Evolutionary conservation across 2,113 vertebrate species (phyloP).

Genomic region (Podocnemis expansa): DNA sequence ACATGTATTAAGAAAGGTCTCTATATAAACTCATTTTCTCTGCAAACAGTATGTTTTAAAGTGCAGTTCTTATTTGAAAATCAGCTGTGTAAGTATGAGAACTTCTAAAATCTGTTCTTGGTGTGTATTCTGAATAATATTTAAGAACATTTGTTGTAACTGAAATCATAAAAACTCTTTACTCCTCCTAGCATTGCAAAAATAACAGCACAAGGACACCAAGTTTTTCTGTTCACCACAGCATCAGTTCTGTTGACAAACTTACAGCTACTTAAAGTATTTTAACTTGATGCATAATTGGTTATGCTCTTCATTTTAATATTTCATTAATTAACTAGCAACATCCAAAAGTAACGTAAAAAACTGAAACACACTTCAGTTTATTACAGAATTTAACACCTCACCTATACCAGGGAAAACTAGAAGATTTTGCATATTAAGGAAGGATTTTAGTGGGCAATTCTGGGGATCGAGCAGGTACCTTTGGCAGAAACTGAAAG

Average conservation of each 20-base stretch:
- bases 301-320: neutral
- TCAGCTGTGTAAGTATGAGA: neutral
- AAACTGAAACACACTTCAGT: neutral
- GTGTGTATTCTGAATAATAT: neutral
- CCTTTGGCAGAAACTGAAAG: neutral
- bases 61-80: neutral
- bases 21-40: neutral
- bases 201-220: accelerated
- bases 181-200: neutral
- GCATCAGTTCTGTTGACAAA: neutral
- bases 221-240: neutral
- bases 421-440: neutral
- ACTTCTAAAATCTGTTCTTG: neutral
- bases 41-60: neutral
- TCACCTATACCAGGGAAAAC: neutral
- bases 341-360: neutral
- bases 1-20: neutral
- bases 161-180: neutral
- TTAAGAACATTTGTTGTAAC: no score
- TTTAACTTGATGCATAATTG: neutral
- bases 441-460: neutral
- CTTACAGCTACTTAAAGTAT: neutral
- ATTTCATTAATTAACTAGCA: neutral
- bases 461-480: neutral
- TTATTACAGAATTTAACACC: neutral